These are phyloP conservation scores for Lepas anatifera DNA, from an alignment of 2,888 invertebrate species.

Conservation along the genomic window DNA sequence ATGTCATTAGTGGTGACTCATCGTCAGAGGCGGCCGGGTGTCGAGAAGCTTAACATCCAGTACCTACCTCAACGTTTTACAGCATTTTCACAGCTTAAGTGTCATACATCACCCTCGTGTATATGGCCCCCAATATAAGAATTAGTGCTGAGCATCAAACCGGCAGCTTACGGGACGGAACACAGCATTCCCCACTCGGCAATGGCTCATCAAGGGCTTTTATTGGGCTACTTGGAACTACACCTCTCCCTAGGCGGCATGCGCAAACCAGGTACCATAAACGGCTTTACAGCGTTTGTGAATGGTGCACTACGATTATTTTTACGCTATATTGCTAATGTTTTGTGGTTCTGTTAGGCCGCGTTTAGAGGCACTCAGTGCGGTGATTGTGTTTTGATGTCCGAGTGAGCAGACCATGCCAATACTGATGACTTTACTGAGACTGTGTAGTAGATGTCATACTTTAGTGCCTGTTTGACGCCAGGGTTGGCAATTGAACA, in stretches of 20 bases:
- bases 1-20: too few species aligned
- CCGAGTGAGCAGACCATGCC: not conserved
- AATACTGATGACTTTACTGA: not conserved
- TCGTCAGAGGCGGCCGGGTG: too few species aligned
- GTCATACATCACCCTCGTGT: too few species aligned
- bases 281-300: conserved; percentile 8
- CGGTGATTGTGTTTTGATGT: not conserved
- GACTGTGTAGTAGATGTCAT: not conserved
- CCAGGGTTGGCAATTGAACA: too few species aligned
- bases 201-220: not conserved
- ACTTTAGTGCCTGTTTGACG: not conserved
- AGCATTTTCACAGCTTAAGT: too few species aligned
- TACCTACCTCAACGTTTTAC: too few species aligned
- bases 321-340: not conserved
- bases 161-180: not conserved
- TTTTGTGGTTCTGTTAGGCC: conserved; percentile 2
- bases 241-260: not conserved
- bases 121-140: not conserved
- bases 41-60: too few species aligned
- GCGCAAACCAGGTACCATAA: not conserved
- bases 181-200: not conserved
- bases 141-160: not conserved
- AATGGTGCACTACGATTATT: not conserved
- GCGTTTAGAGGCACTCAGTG: not conserved
- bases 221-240: not conserved